Conservation (phyloP, 1,140 invertebrate genomes). For the Zaprionus africanus region DNA sequence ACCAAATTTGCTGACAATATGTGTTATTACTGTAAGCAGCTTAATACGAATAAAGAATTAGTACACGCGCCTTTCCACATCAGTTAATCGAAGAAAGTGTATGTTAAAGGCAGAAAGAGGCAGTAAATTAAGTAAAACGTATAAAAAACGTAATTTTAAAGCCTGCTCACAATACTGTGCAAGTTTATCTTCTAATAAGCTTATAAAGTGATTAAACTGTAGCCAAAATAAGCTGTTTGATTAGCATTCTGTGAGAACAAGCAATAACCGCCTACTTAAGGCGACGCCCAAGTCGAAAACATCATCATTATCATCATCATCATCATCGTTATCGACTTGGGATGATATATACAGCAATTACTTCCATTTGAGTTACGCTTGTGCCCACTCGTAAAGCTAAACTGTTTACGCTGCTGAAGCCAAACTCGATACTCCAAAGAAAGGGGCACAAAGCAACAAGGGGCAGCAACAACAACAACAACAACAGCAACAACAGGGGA, state of each 20-base stretch:
- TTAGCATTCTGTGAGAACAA: neutral
- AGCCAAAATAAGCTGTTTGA: slow-evolving; percentile 5
- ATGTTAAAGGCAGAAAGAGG: no score
- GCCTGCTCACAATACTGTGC: neutral
- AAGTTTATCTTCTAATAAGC: neutral
- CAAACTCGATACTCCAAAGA: slow-evolving; percentile 41
- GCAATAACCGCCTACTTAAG: slow-evolving; percentile 11
- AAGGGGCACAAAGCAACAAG: slow-evolving; percentile 9
- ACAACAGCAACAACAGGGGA: neutral
- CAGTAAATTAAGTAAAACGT: no score
- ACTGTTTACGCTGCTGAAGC: slow-evolving; percentile 60
- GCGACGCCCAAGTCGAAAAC: slow-evolving; percentile 22
- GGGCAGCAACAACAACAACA: neutral
- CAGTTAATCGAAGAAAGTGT: no score
- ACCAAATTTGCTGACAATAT: neutral
- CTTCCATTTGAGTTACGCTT: slow-evolving; percentile 46
- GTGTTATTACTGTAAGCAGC: neutral
- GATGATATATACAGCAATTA: slow-evolving; percentile 37
- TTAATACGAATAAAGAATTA: no score
- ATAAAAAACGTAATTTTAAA: no score
- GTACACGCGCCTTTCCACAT: no score
- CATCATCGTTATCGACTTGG: neutral
- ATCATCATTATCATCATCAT: slow-evolving; percentile 21
- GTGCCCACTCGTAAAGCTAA: slow-evolving; percentile 36
- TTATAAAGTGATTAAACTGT: neutral